Evolutionary conservation across 2,113 vertebrate genomes (phyloP).

Genomic region (Ceyx cyanopectus): DNA sequence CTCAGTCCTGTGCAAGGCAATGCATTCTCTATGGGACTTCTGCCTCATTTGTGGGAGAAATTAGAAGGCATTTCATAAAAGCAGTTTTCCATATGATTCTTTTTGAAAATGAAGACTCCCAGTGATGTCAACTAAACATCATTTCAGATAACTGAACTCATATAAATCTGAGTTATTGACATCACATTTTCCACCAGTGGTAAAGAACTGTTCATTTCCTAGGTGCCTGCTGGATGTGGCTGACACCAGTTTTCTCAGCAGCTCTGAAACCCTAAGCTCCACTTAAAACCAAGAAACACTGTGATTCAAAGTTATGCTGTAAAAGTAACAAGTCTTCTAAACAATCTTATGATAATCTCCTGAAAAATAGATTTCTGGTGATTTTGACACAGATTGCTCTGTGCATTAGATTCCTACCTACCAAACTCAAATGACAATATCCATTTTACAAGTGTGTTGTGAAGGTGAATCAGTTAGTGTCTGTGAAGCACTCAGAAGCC

Average conservation of each 20-base stretch:
- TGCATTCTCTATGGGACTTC: neutral
- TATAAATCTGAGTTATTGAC: neutral
- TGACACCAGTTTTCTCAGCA: neutral
- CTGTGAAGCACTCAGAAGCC: neutral
- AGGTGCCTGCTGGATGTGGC: neutral
- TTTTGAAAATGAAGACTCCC: neutral
- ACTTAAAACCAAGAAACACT: neutral
- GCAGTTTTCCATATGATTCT: neutral
- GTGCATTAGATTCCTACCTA: neutral
- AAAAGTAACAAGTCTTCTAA: neutral
- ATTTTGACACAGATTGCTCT: constrained; percentile 12
- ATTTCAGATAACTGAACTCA: neutral
- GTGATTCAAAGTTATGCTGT: neutral
- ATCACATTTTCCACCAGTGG: neutral
- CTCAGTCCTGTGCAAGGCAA: neutral
- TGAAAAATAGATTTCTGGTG: neutral
- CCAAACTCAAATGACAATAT: neutral
- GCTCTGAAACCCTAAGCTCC: neutral
- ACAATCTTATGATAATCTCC: neutral
- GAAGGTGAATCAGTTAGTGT: constrained; percentile 7
- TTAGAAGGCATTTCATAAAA: neutral
- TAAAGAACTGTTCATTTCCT: neutral
- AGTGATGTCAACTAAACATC: neutral
- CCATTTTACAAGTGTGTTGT: neutral
- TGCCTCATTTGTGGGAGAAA: neutral